These are phyloP conservation scores for Latheticus oryzae DNA, from an alignment of 2,888 invertebrate genomes.

Conservation along the genomic window DNA sequence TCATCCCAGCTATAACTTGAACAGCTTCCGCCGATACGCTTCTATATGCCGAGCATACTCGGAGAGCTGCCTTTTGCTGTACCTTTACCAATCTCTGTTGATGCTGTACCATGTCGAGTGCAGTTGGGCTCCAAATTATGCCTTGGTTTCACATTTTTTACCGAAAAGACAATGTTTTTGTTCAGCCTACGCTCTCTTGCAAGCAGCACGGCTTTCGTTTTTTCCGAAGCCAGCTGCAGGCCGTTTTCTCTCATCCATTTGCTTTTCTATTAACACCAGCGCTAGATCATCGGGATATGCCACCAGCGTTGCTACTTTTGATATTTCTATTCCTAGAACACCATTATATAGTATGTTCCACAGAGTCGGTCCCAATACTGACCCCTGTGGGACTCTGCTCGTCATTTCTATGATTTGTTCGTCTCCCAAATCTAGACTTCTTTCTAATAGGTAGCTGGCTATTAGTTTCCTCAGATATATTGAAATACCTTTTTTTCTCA, in stretches of 20 bases:
- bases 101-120: background rate
- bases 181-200: background rate
- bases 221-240: background rate
- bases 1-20: constrained; percentile 1
- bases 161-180: background rate
- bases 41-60: constrained; percentile 6
- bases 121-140: constrained; percentile 27
- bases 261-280: background rate
- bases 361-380: background rate
- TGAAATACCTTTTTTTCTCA: background rate
- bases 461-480: too few relatives aligned
- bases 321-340: background rate
- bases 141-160: background rate
- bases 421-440: background rate
- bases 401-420: background rate
- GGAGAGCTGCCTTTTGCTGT: background rate
- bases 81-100: background rate
- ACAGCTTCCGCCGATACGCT: background rate
- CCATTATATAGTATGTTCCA: background rate
- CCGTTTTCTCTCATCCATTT: background rate
- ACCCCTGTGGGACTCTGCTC: background rate
- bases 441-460: background rate
- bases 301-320: background rate
- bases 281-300: too few relatives aligned
- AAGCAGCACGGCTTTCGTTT: background rate